Percentiles rank a stretch among this genome's conserved stretches.
These are phyloP conservation scores for Calycopis cecrops DNA, from an alignment of 1,140 invertebrate genomes.

Conservation along the genomic window DNA sequence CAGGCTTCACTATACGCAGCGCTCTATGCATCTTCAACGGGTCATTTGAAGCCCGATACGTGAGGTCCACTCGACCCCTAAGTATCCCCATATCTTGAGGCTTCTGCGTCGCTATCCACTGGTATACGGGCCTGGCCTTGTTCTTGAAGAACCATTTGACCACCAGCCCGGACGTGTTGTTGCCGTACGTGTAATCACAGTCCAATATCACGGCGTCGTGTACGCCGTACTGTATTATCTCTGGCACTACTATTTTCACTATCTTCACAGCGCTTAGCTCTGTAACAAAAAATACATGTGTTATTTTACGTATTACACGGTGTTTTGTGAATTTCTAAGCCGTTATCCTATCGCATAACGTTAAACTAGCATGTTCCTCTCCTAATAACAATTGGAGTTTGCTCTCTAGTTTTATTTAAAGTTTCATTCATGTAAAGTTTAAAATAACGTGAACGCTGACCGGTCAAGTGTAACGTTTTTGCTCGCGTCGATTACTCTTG, in stretches of 20 bases:
- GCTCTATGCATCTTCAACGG: conserved; percentile 78
- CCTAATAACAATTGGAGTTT: too few species aligned
- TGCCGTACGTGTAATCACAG: conserved; percentile 82
- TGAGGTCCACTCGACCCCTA: conserved; percentile 78
- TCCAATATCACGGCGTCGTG: conserved; percentile 82
- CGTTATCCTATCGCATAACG: background rate
- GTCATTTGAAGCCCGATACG: conserved; percentile 77
- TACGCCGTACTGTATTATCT: conserved; percentile 80
- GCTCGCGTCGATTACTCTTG: too few species aligned
- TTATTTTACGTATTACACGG: background rate
- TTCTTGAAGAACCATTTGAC: conserved; percentile 88
- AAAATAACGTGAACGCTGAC: too few species aligned
- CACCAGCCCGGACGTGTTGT: conserved; percentile 77
- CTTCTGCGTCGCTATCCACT: conserved; percentile 82
- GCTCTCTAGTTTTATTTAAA: too few species aligned
- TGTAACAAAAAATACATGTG: conserved; percentile 54
- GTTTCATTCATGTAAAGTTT: too few species aligned
- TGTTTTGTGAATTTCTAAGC: conserved; percentile 1
- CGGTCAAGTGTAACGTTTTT: too few species aligned
- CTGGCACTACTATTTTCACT: conserved; percentile 80
- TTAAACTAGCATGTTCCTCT: too few species aligned
- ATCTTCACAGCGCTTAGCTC: conserved; percentile 76
- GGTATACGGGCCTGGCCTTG: conserved; percentile 81
- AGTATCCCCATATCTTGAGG: conserved; percentile 79
- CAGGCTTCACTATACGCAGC: conserved; percentile 79